A percentile compares a stretch with the other conserved stretches of the same genome.
Evolutionary conservation across 2,113 vertebrate genomes (phyloP).

Genomic region (Rutilus rutilus): DNA sequence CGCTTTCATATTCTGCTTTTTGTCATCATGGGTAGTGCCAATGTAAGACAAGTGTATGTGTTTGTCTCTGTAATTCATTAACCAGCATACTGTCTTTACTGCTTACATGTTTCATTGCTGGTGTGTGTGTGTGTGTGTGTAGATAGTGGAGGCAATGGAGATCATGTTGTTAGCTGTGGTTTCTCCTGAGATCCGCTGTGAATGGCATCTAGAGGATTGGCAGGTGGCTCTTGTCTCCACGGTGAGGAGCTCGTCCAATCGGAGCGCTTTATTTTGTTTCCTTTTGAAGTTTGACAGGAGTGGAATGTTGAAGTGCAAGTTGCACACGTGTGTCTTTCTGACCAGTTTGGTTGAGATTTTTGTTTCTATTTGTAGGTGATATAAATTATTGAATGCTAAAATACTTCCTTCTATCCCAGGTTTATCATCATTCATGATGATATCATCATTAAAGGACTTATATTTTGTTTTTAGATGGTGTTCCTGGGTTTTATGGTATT

Average conservation of each 20-base stretch:
- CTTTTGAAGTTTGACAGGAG: neutral
- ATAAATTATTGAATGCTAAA: neutral
- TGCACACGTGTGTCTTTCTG: neutral
- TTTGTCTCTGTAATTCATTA: neutral
- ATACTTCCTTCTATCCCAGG: neutral
- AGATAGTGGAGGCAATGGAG: constrained; percentile 97
- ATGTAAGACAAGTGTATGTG: constrained; percentile 71
- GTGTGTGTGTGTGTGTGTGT: constrained; percentile 34
- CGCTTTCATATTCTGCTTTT: constrained; percentile 90
- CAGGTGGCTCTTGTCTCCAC: constrained; percentile 94
- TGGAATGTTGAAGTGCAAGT: neutral
- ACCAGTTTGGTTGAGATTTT: neutral
- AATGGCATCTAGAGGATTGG: constrained; percentile 93
- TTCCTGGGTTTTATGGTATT: constrained; percentile 95
- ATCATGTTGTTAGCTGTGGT: constrained; percentile 94
- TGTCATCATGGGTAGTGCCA: constrained; percentile 91
- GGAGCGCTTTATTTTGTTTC: neutral
- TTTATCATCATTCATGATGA: neutral
- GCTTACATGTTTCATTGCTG: neutral
- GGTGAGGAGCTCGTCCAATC: constrained; percentile 75
- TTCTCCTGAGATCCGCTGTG: constrained; percentile 88
- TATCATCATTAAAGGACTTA: neutral
- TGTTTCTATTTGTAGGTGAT: neutral
- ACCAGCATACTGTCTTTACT: neutral
- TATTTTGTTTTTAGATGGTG: constrained; percentile 83